Conservation (phyloP, 1,140 invertebrate genomes). For the Drosophila orena region DNA sequence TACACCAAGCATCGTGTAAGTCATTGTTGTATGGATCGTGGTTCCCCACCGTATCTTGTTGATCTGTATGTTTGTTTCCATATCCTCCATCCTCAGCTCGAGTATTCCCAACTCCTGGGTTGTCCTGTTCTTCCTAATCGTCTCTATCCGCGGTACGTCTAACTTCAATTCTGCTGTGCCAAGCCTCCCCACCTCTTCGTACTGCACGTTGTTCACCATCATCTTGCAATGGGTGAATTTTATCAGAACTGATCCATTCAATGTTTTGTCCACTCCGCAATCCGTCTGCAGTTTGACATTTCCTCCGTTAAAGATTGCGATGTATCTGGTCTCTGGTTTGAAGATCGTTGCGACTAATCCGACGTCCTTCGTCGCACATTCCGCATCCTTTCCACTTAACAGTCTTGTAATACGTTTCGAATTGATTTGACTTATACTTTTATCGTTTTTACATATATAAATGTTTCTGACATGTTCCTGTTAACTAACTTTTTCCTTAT, state of each 20-base stretch:
- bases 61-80: not conserved
- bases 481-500: not conserved
- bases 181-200: not conserved
- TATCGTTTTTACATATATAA: not conserved
- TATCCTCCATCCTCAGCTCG: not conserved
- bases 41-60: not conserved
- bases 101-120: not conserved
- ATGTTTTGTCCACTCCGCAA: not conserved
- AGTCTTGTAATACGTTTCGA: not conserved
- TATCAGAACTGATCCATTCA: too few relatives aligned
- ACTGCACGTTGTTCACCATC: too few relatives aligned
- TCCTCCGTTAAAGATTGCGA: slow-evolving; percentile 2
- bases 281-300: not conserved
- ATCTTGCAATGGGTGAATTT: too few relatives aligned
- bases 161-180: not conserved
- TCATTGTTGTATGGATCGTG: not conserved
- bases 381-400: not conserved
- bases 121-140: not conserved
- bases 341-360: too few relatives aligned
- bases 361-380: not conserved
- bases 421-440: not conserved
- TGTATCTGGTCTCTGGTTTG: not conserved
- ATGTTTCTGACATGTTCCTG: too few relatives aligned
- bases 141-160: not conserved
- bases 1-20: not conserved